Evolutionary conservation across 2,888 invertebrate genomes (phyloP).

Genomic region (Schrankia costaestrigalis): DNA sequence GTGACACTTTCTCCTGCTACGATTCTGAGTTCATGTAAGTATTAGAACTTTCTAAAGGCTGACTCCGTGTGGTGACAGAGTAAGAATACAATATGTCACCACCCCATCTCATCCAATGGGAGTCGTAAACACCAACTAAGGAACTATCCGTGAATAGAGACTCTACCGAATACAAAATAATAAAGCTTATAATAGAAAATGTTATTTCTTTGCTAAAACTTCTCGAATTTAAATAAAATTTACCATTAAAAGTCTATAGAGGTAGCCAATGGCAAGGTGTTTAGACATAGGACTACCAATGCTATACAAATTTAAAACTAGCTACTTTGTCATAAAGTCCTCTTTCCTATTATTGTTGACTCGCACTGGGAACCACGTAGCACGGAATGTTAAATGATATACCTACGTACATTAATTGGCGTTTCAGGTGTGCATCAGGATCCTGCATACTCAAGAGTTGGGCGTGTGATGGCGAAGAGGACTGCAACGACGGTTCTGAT

Average conservation of each 20-base stretch:
- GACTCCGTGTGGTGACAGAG: neutral
- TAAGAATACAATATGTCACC: neutral
- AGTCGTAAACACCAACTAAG: too few species aligned
- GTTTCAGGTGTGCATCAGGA: conserved; percentile 79
- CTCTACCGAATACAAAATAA: too few species aligned
- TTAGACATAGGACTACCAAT: too few species aligned
- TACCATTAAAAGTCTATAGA: neutral
- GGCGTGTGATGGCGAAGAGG: conserved; percentile 84
- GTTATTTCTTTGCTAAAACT: too few species aligned
- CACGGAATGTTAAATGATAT: neutral
- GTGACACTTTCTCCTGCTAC: conserved; percentile 45
- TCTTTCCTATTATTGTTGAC: neutral
- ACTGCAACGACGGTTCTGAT: conserved; percentile 86
- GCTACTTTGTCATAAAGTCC: too few species aligned
- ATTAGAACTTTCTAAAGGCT: too few species aligned
- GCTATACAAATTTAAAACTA: too few species aligned
- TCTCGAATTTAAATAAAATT: too few species aligned
- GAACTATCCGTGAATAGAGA: too few species aligned
- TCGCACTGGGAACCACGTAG: too few species aligned
- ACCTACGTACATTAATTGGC: neutral
- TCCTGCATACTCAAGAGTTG: conserved; percentile 83
- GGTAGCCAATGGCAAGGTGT: too few species aligned
- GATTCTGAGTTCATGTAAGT: conserved; percentile 63
- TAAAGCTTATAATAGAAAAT: too few species aligned
- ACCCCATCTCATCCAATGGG: neutral